Conservation (phyloP, 2,797 vertebrate genomes). For the Cynodonichthys magdalenae region DNA sequence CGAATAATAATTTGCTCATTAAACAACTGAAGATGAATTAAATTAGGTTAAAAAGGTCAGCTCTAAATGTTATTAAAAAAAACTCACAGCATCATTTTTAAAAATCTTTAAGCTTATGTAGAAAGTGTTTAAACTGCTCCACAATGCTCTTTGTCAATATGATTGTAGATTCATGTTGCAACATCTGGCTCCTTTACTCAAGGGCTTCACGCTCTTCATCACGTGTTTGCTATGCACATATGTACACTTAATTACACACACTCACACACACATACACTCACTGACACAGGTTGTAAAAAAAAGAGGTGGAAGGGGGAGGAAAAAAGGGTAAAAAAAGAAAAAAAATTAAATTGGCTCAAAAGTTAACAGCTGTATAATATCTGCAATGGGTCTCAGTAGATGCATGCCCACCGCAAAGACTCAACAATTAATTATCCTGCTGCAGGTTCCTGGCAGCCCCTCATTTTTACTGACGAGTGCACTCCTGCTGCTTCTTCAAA, state of each 20-base stretch:
- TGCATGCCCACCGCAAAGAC: slow-evolving; percentile 77
- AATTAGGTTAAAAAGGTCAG: slow-evolving; percentile 12
- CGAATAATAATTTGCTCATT: slow-evolving; percentile 1
- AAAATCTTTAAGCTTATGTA: slow-evolving; percentile 31
- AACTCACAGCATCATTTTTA: background rate
- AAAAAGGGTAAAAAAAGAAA: slow-evolving; percentile 68
- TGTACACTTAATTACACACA: slow-evolving; percentile 47
- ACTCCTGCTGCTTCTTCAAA: slow-evolving; percentile 79
- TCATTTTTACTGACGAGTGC: slow-evolving; percentile 75
- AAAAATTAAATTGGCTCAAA: slow-evolving; percentile 82
- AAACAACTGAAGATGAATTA: slow-evolving; percentile 11
- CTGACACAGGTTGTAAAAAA: slow-evolving; percentile 57
- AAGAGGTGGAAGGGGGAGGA: slow-evolving; percentile 6
- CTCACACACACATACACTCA: slow-evolving; percentile 47
- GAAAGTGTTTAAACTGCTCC: slow-evolving; percentile 15
- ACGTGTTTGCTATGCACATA: slow-evolving; percentile 52
- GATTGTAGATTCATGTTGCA: slow-evolving; percentile 59
- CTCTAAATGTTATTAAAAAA: slow-evolving; percentile 14
- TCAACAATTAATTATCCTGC: slow-evolving; percentile 85
- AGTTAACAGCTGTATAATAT: slow-evolving; percentile 86
- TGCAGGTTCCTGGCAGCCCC: slow-evolving; percentile 76
- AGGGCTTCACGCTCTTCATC: slow-evolving; percentile 66
- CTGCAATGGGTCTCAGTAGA: slow-evolving; percentile 81
- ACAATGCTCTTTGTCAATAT: slow-evolving; percentile 55
- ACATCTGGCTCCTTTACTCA: slow-evolving; percentile 73